These are phyloP conservation scores for Xenopus petersii DNA, from an alignment of 2,797 vertebrate genomes.

Conservation along the genomic window DNA sequence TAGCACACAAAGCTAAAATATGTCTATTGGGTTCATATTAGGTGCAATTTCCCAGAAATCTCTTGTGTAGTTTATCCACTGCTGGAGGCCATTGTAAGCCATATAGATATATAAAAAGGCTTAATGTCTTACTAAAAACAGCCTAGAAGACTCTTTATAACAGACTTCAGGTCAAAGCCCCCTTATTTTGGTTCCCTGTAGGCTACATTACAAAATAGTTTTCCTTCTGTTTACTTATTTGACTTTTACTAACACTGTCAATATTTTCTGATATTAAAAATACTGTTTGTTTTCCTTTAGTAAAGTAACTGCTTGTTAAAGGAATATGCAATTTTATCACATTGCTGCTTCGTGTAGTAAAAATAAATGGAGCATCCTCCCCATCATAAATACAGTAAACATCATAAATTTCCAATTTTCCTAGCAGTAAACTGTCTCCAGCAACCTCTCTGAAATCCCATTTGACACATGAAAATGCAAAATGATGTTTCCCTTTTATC, in stretches of 20 bases:
- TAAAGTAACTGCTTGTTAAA: constrained; percentile 38
- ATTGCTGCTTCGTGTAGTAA: constrained; percentile 21
- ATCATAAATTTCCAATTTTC: constrained; percentile 45
- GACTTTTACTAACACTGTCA: not conserved
- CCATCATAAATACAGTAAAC: constrained; percentile 42
- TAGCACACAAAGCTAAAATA: no score
- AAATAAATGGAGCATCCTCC: constrained; percentile 20
- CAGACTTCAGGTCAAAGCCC: no score
- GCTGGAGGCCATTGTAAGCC: no score
- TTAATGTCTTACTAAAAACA: no score
- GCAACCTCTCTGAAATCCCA: constrained; percentile 40
- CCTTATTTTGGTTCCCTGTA: no score
- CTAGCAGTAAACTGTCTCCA: constrained; percentile 31
- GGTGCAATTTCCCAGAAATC: no score
- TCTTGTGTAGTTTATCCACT: no score
- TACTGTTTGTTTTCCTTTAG: constrained; percentile 8
- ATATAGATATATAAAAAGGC: no score
- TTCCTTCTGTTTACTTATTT: not conserved
- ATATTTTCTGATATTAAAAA: not conserved
- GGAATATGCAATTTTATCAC: constrained; percentile 29
- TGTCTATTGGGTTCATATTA: no score
- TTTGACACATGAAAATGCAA: constrained; percentile 47
- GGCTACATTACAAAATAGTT: not conserved
- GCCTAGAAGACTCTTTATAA: no score
- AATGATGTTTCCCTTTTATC: constrained; percentile 33